Evolutionary conservation across 1,140 invertebrate species (phyloP), one percentile per base, ranked within the genome.

Genomic region (Zaprionus tsacasi): DNA sequence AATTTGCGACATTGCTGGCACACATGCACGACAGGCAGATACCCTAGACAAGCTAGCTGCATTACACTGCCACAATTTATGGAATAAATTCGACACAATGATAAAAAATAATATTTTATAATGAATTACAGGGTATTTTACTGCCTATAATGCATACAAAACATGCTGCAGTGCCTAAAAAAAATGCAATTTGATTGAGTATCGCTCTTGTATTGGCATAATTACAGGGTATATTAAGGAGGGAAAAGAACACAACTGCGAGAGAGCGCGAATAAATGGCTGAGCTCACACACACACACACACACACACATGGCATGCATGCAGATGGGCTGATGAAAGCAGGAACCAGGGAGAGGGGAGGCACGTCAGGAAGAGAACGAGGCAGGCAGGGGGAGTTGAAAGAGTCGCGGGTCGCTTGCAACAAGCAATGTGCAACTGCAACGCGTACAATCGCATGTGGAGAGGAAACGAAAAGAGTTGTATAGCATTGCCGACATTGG

Each of bases 381-480:
- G 12, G n/a, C 0, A 8, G 1, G n/a, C 8, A 12, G 10, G 21
- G 45, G n/a, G 2, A 1, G 33, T 30, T 27, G 12, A 7, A 27
- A 33, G 17, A 30, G 6, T 21, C 30, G 33, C 48, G 48, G 33
- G 60, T 64, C 60, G 48, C 36, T 15, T 52, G 60, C 64, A 66
- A 45, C 63, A 55, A 56, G 38, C 55, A 67, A 58, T 58, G 66
- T 43, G 67, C 58, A 70, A 70, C 30, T 58, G 59, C 76, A 40
- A 45, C 65, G 70, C 76, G 68, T 76, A 78, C 79, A 82, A 64
- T 74, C 55, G 52, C 66, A 69, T 74, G 71, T 72, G 71, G 56
- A 82, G 72, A 82, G 82, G 82, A 87, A 86, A 71, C 82, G 82
- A 82, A 86, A 86, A 80, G 82, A 86, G 82, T 86, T 81, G 82